A percentile compares a stretch with the other conserved stretches of the same genome.
These are phyloP conservation scores for Lichenostomus cassidix DNA, from an alignment of 2,113 vertebrate species.

Conservation along the genomic window DNA sequence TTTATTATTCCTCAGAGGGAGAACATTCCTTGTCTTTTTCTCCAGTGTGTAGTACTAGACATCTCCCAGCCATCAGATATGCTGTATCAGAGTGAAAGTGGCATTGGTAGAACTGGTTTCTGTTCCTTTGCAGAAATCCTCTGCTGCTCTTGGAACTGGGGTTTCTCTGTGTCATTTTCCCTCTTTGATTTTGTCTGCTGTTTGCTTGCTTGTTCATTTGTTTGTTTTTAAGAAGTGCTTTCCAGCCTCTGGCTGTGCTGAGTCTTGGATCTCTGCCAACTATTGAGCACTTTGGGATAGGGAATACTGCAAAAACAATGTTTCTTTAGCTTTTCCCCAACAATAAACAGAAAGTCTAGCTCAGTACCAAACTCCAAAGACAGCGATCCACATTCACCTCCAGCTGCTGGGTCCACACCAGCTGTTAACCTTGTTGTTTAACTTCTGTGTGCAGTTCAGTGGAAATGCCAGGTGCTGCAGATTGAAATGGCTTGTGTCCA, in stretches of 20 bases:
- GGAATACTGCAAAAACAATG: neutral
- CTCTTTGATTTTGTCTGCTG: neutral
- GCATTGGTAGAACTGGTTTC: neutral
- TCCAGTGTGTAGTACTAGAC: rapidly evolving
- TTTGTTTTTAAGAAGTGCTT: neutral
- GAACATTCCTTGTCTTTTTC: neutral
- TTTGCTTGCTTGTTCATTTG: constrained; percentile 7
- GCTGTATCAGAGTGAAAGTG: neutral
- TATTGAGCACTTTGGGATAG: neutral
- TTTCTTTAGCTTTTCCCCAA: neutral
- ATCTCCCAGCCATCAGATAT: neutral
- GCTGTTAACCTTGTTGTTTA: neutral
- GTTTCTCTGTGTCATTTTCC: neutral
- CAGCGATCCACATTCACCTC: neutral
- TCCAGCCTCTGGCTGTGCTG: neutral
- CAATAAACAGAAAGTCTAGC: neutral
- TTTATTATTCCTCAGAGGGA: neutral
- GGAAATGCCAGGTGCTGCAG: neutral
- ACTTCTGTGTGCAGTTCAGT: neutral
- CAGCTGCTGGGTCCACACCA: neutral
- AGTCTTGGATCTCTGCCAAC: neutral
- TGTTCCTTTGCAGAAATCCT: neutral
- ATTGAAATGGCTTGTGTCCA: neutral
- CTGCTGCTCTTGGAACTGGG: neutral
- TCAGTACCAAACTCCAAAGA: neutral